Evolutionary conservation across 2,888 invertebrate species (phyloP).

Genomic region (Tenthredo notha): DNA sequence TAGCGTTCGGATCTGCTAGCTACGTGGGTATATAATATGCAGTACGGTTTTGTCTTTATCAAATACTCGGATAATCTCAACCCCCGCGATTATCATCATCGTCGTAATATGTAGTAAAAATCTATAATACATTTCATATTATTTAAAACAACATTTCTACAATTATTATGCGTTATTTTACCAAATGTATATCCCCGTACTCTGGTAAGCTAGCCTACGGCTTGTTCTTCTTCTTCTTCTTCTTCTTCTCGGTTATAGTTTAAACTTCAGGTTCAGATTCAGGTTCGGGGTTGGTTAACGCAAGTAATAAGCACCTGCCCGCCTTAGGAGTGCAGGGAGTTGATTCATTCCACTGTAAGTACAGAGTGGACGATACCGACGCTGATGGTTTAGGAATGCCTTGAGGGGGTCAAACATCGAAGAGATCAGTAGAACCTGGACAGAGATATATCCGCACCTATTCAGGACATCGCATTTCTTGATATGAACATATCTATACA

Average conservation of each 20-base stretch:
- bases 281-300: conserved; percentile 55
- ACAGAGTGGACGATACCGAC: conserved; percentile 62
- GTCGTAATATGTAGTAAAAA: too few species aligned
- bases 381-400: conserved; percentile 24
- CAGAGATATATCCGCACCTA: neutral
- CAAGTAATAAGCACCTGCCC: conserved; percentile 78
- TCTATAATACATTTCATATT: too few species aligned
- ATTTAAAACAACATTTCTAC: too few species aligned
- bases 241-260: neutral
- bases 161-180: neutral
- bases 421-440: neutral
- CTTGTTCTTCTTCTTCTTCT: neutral
- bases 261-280: neutral
- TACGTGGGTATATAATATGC: neutral
- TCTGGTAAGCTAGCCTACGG: conserved; percentile 6
- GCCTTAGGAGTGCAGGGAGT: conserved; percentile 72
- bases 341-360: conserved; percentile 78
- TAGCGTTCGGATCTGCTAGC: neutral
- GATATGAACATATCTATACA: too few species aligned
- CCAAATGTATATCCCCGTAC: neutral
- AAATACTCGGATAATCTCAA: neutral
- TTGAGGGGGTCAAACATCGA: neutral
- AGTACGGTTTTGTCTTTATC: neutral
- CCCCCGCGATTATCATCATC: neutral
- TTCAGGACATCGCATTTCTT: neutral